phyloP scores from a whole-genome alignment of 2,797 vertebrate genomes.

The Alauda arvensis region DNA sequence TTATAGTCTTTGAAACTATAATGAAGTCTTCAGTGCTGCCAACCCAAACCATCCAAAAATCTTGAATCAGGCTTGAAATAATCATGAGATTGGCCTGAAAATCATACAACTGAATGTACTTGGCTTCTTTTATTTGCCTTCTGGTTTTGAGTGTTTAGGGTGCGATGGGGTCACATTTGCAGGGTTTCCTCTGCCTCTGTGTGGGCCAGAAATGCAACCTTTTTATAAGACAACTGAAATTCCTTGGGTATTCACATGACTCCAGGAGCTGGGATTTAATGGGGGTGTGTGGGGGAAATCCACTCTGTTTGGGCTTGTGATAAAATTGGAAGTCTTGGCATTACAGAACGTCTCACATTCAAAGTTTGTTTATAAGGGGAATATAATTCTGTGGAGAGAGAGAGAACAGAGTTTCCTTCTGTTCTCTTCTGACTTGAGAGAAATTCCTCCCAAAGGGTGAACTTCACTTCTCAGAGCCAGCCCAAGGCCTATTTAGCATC shows the following conservation, averaged over 20 bases:
- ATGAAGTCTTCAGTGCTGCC: constrained; percentile 53
- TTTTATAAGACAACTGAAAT: constrained; percentile 50
- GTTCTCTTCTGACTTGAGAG: constrained; percentile 33
- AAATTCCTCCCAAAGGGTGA: constrained; percentile 36
- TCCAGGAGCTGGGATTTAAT: constrained; percentile 16
- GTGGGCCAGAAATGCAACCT: constrained; percentile 49
- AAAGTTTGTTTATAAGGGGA: constrained; percentile 56
- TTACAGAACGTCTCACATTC: constrained; percentile 31
- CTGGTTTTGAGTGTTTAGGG: constrained; percentile 55
- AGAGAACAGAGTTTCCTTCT: constrained; percentile 48
- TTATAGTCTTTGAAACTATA: constrained; percentile 67
- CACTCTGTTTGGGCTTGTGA: constrained; percentile 35
- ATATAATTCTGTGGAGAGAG: constrained; percentile 5
- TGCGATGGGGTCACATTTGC: constrained; percentile 51
- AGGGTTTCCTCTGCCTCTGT: constrained; percentile 45
- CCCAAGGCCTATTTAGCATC: constrained; percentile 34
- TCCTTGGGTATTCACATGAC: constrained; percentile 44
- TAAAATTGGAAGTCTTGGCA: constrained; percentile 50
- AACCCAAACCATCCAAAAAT: constrained; percentile 62
- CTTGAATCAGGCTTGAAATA: constrained; percentile 61
- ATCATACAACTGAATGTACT: constrained; percentile 48
- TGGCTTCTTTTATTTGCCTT: constrained; percentile 63
- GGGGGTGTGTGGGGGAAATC: background rate
- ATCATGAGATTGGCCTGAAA: constrained; percentile 61
- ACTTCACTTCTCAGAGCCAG: background rate